Evolutionary conservation across 1,140 invertebrate genomes (phyloP), one percentile per base, ranked within the genome.

Genomic region (Charaxes varanes): DNA sequence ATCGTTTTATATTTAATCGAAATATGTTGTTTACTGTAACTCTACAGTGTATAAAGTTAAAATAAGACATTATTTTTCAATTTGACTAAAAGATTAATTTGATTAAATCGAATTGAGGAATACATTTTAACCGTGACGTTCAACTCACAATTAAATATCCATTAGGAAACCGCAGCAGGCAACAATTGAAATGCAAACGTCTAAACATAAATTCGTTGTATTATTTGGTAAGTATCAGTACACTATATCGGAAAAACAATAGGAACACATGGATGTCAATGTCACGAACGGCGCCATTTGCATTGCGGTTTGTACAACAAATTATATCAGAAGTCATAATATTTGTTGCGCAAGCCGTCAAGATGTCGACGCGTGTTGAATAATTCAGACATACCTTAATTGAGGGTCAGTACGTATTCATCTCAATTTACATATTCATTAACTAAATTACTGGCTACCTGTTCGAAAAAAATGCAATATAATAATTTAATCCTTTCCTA

Each of bases 271-370:
- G 18, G 27, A 38, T 30, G 22, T 16, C 36, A 46, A 38, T 34
- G 36, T 40, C 36, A 31, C 17, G 13, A 4, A 14, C 16, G 13
- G 12, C 12, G 3, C 13, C 23, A 41, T 41, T 41, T 41, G 38
- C 38, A 41, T 41, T 32, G 15, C 21, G 17, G 22, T 41, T 32
- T 41, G 38, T 26, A 15, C 30, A 17, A 17, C 38, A 26, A 41
- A 23, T 41, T 33, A 30, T 41, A 24, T 23, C 12, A 19, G 38
- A 32, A 24, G 27, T 38, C 42, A 45, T 38, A 37, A 38, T 33
- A 44, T 24, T 14, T 3, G 23, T 42, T 38, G 4, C 42, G 35
- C 30, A 45, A 45, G 37, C 34, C 14, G 24, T 35, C 32, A 35
- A 28, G 31, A 30, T 10, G 10, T 15, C 16, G 8, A 43, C 14